A percentile compares a stretch with the other conserved stretches of the same genome.
phyloP scores from a whole-genome alignment of 2,888 invertebrate species.

The Willowsia nigromaculata region DNA sequence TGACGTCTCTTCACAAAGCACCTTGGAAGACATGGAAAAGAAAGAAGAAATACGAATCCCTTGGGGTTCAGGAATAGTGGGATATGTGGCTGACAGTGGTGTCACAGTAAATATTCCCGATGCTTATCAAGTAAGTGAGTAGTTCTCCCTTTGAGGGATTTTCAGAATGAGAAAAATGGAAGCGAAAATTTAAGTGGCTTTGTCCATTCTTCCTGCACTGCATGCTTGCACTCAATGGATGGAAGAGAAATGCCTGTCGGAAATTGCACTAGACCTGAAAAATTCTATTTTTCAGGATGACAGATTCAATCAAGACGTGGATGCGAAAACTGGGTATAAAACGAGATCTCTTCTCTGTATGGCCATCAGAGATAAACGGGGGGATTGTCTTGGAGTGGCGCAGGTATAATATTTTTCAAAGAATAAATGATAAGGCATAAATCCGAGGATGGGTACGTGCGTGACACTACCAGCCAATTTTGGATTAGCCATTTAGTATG shows the following conservation, averaged over 20 bases:
- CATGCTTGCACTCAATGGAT: not conserved
- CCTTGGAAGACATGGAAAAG: constrained; percentile 94
- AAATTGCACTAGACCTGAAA: not conserved
- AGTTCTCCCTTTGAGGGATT: not conserved
- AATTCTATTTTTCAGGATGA: constrained; percentile 84
- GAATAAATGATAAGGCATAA: not conserved
- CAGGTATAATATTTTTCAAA: constrained; percentile 86
- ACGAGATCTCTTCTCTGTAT: constrained; percentile 95
- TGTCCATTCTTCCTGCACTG: not conserved
- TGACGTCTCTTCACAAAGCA: constrained; percentile 96
- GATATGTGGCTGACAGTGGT: constrained; percentile 95
- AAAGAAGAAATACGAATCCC: constrained; percentile 95
- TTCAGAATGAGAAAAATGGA: not conserved
- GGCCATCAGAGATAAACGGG: constrained; percentile 96
- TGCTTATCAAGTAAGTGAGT: constrained; percentile 89
- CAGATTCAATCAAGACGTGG: constrained; percentile 96
- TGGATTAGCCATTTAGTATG: constrained; percentile 37
- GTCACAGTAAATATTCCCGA: constrained; percentile 97
- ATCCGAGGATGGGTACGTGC: not conserved
- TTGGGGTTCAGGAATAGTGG: constrained; percentile 97
- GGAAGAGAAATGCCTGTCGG: not conserved
- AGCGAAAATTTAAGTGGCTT: not conserved
- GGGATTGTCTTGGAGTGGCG: constrained; percentile 97
- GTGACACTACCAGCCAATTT: constrained; percentile 39
- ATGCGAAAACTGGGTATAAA: constrained; percentile 94